Base-by-base conservation (phyloP, 2,888 invertebrate species). In the Notodonta ziczac region DNA sequence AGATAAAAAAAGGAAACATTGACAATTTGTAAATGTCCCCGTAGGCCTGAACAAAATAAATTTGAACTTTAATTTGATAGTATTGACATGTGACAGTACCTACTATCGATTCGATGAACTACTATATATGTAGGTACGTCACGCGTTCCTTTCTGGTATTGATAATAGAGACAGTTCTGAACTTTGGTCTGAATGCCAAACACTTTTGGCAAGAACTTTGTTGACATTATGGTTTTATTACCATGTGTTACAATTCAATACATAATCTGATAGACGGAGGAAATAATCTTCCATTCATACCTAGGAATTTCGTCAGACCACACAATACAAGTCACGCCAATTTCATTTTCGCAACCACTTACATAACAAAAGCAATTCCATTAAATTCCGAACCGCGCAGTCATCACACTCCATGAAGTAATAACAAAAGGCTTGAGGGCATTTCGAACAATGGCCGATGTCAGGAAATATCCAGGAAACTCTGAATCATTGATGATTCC, bases 401-500 rank as follows among this genome's bases (percentile, higher is more conserved):
- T 62, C 59, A 66, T 50, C 40, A 13, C 32, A 39, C 52, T 16
- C 9, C 51, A 40, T 16, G 50, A 50, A 16, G 32, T 60, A 46
- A 48, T 48, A 51, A 63, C 62, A 59, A 65, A 65, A 50, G 64
- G 57, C 51, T 46, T 10, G 64, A 10, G 48, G 60, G 58, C 66
- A 58, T 66, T 58, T 57, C 65, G 69, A 70, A 76, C 69, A 74
- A 69, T 68, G 56, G 50, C 48, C 44, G 55, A 51, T 48, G 57
- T 61, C 59, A 72, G 48, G 60, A 67, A 67, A 69, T 63, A 60
- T 62, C 68, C 71, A 77, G 76, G 75, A 74, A 78, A 60, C 53
- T 63, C 52, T 76, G 74, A 78, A 54, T 77, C 78, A 78, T 57
- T n/a, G 32, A 50, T 56, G 52, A 67, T 66, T 63, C 66, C 65